Conservation (phyloP, 2,888 invertebrate species). For the Meloe dianella region DNA sequence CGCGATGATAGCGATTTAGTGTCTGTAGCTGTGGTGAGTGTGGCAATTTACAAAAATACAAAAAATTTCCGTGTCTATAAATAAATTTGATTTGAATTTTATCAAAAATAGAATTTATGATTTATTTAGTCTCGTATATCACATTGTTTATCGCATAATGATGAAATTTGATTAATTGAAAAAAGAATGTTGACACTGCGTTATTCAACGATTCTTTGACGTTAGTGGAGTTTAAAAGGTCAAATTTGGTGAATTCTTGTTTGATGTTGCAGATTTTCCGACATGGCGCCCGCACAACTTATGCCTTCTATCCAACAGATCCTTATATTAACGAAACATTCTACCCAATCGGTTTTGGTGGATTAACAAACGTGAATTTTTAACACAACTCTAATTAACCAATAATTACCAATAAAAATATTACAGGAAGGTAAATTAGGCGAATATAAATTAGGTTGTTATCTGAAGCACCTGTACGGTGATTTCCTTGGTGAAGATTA, state of each 20-base stretch:
- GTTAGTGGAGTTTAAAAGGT: no score
- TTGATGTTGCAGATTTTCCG: conserved; percentile 67
- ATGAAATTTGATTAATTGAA: neutral
- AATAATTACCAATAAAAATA: neutral
- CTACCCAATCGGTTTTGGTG: conserved; percentile 76
- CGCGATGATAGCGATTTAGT: conserved; percentile 19
- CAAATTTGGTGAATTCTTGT: no score
- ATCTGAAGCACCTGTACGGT: conserved; percentile 57
- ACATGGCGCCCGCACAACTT: conserved; percentile 79
- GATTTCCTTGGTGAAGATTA: conserved; percentile 66
- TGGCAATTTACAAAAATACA: neutral
- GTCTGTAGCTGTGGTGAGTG: conserved; percentile 25
- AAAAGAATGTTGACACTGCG: no score
- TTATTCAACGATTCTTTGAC: no score
- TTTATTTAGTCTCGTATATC: neutral
- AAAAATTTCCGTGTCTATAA: no score
- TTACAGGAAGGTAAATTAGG: conserved; percentile 33
- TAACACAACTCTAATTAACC: neutral
- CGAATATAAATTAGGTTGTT: conserved; percentile 27
- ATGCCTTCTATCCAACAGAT: conserved; percentile 72
- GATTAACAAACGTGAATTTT: conserved; percentile 70
- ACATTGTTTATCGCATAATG: neutral
- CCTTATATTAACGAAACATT: conserved; percentile 67
- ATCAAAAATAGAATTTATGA: neutral
- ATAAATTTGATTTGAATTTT: neutral